Evolutionary conservation across 2,113 vertebrate genomes (phyloP).

Genomic region (Sinosuthora webbiana): DNA sequence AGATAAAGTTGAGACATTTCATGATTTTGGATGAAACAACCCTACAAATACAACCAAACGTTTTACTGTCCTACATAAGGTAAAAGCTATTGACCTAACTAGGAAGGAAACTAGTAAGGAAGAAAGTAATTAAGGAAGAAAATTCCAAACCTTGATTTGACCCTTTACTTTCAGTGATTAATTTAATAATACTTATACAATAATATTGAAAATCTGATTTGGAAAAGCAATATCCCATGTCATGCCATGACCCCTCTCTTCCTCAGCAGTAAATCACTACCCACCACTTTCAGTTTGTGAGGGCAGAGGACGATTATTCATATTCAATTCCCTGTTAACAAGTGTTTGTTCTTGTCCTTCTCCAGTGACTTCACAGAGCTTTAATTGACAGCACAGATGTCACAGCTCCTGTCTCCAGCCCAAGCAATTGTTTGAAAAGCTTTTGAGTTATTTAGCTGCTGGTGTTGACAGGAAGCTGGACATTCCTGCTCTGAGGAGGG

Average conservation of each 20-base stretch:
- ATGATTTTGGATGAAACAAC: neutral
- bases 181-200: neutral
- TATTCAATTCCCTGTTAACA: neutral
- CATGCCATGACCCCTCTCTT: neutral
- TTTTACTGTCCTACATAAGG: neutral
- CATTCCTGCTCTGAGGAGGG: neutral
- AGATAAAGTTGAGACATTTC: neutral
- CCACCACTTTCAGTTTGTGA: neutral
- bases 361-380: neutral
- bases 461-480: neutral
- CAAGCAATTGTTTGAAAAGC: slow-evolving; percentile 23
- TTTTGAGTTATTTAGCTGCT: neutral
- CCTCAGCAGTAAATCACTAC: neutral
- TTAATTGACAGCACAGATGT: neutral
- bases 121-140: neutral
- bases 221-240: neutral
- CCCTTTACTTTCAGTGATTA: neutral
- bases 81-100: neutral
- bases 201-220: neutral
- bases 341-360: neutral
- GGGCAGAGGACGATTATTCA: neutral
- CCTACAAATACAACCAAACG: neutral
- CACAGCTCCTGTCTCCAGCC: neutral
- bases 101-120: neutral
- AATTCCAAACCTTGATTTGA: neutral